A percentile compares a stretch with the other conserved stretches of the same genome.
These are phyloP conservation scores for Harpalus rubripes DNA, from an alignment of 2,888 invertebrate species.

Conservation along the genomic window DNA sequence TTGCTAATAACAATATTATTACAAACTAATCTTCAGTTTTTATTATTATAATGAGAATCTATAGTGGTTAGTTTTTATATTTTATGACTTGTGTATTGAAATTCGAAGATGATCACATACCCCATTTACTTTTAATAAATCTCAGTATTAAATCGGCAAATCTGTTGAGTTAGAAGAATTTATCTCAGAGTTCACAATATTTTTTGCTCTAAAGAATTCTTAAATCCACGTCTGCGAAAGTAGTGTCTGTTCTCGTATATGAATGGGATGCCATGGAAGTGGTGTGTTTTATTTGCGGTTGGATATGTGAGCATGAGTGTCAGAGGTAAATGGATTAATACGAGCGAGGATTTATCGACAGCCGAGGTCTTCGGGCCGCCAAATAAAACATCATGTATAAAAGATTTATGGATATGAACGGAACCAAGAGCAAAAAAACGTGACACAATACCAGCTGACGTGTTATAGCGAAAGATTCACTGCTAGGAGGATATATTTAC, in stretches of 20 bases:
- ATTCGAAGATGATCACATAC: too few relatives aligned
- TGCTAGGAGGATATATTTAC: not conserved
- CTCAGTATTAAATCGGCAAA: too few relatives aligned
- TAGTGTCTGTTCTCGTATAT: not conserved
- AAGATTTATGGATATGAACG: conserved; percentile 46
- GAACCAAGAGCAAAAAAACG: conserved; percentile 19
- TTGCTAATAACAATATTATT: too few relatives aligned
- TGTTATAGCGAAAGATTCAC: conserved; percentile 30
- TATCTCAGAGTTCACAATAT: too few relatives aligned
- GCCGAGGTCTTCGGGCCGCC: conserved; percentile 23
- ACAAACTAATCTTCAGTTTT: too few relatives aligned
- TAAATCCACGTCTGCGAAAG: not conserved
- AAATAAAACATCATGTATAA: conserved; percentile 48
- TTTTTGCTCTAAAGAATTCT: not conserved
- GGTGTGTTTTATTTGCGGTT: conserved; percentile 14
- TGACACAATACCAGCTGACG: conserved; percentile 49
- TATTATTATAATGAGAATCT: too few relatives aligned
- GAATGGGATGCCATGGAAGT: not conserved
- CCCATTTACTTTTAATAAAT: too few relatives aligned
- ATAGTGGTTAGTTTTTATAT: too few relatives aligned
- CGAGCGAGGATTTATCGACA: conserved; percentile 37
- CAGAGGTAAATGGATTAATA: conserved; percentile 48
- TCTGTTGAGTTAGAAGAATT: too few relatives aligned
- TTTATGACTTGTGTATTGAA: too few relatives aligned
- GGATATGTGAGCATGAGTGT: conserved; percentile 28